These are phyloP conservation scores for Heterodera filipjevi DNA, from an alignment of 2,888 invertebrate genomes.

Conservation along the genomic window DNA sequence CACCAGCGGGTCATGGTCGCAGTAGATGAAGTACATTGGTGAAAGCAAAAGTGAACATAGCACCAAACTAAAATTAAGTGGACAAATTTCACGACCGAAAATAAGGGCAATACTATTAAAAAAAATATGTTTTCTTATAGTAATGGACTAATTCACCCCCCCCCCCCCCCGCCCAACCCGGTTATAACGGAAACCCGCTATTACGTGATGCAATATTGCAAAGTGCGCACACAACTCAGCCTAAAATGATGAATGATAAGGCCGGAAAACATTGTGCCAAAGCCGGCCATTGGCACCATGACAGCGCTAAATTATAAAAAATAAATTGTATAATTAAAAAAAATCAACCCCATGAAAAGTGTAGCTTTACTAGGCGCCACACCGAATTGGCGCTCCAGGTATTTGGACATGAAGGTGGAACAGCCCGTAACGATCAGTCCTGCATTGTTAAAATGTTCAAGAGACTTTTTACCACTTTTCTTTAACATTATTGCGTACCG, in stretches of 20 bases:
- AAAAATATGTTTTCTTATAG: no score
- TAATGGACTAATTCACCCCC: no score
- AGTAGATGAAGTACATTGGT: slow-evolving; percentile 65
- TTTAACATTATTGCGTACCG: no score
- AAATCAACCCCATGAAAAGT: slow-evolving; percentile 73
- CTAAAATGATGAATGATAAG: slow-evolving; percentile 80
- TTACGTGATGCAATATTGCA: slow-evolving; percentile 72
- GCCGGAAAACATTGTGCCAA: slow-evolving; percentile 42
- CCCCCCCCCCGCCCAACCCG: no score
- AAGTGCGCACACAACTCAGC: slow-evolving; percentile 76
- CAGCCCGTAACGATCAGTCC: slow-evolving; percentile 69
- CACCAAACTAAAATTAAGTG: slow-evolving; percentile 53
- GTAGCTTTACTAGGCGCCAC: slow-evolving; percentile 79
- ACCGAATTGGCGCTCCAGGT: slow-evolving; percentile 82
- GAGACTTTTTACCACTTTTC: neutral
- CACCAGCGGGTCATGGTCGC: slow-evolving; percentile 61
- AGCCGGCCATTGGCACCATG: slow-evolving; percentile 80
- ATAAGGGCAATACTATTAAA: no score
- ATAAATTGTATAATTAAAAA: neutral
- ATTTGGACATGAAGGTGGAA: slow-evolving; percentile 80
- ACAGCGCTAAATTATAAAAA: slow-evolving; percentile 72
- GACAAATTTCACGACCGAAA: no score
- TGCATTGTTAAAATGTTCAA: slow-evolving; percentile 34
- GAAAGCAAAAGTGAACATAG: slow-evolving; percentile 57
- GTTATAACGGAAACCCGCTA: no score